Percentiles rank a stretch among this genome's conserved stretches.
These are phyloP conservation scores for Melipona beecheii DNA, from an alignment of 2,888 invertebrate genomes.

Conservation along the genomic window DNA sequence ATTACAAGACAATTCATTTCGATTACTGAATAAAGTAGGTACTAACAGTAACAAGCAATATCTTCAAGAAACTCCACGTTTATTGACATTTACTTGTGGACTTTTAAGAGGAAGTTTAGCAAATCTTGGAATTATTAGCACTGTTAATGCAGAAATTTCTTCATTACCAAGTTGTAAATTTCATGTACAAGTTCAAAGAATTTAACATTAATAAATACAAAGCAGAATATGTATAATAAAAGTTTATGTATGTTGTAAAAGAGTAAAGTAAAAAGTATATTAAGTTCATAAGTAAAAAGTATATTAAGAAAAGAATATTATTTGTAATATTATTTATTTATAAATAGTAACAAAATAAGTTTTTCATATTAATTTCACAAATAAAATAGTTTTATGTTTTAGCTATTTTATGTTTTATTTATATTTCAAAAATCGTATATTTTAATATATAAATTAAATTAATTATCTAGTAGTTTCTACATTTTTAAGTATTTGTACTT, in stretches of 20 bases:
- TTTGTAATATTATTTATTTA: not conserved
- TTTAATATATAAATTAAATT: not conserved
- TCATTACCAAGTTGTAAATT: constrained; percentile 97
- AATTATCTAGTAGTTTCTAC: not conserved
- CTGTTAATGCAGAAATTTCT: constrained; percentile 97
- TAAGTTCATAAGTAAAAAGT: not conserved
- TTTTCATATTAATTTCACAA: constrained; percentile 1
- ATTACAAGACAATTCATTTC: constrained; percentile 97
- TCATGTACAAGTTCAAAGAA: constrained; percentile 93
- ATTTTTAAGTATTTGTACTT: not conserved
- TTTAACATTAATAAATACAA: constrained; percentile 50
- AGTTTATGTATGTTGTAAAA: not conserved
- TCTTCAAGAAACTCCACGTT: constrained; percentile 94
- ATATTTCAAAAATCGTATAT: not conserved
- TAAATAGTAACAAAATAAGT: not conserved
- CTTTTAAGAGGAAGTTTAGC: constrained; percentile 97
- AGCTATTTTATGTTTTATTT: not conserved
- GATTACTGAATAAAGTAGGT: constrained; percentile 92
- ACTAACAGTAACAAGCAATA: constrained; percentile 94
- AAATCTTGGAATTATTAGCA: constrained; percentile 96
- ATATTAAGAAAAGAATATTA: not conserved
- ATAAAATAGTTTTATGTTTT: constrained; percentile 13
- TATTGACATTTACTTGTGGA: constrained; percentile 98
- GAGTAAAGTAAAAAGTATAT: not conserved
- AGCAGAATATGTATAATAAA: not conserved